Evolutionary conservation across 2,113 vertebrate genomes (phyloP).

Genomic region (Grallaria varia): DNA sequence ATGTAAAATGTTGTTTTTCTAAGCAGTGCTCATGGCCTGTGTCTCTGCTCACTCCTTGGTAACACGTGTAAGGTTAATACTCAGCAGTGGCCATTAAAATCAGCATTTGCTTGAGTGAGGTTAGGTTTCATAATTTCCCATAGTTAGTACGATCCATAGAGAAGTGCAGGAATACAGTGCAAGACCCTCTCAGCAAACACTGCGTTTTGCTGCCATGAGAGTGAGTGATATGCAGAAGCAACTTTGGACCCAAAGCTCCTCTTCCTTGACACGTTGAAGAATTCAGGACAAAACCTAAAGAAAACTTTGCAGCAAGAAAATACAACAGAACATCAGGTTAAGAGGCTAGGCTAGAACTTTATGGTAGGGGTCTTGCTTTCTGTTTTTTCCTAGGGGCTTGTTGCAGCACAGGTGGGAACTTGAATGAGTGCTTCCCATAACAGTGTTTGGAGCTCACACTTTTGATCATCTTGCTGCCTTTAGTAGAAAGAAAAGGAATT

Average conservation of each 20-base stretch:
- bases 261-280: neutral
- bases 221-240: neutral
- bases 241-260: neutral
- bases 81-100: neutral
- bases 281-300: neutral
- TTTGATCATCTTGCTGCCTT: neutral
- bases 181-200: neutral
- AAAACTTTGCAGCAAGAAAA: neutral
- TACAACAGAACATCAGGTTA: neutral
- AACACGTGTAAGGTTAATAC: neutral
- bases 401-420: neutral
- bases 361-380: neutral
- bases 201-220: rapidly evolving
- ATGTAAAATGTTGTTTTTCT: neutral
- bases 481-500: neutral
- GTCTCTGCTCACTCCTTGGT: neutral
- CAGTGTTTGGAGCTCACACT: neutral
- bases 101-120: neutral
- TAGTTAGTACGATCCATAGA: neutral
- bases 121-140: neutral
- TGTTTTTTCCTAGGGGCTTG: neutral
- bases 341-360: neutral
- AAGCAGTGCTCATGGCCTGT: rapidly evolving
- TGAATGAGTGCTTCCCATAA: neutral
- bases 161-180: neutral